phyloP scores from a whole-genome alignment of 2,797 vertebrate species.

The Sciaenops ocellatus region DNA sequence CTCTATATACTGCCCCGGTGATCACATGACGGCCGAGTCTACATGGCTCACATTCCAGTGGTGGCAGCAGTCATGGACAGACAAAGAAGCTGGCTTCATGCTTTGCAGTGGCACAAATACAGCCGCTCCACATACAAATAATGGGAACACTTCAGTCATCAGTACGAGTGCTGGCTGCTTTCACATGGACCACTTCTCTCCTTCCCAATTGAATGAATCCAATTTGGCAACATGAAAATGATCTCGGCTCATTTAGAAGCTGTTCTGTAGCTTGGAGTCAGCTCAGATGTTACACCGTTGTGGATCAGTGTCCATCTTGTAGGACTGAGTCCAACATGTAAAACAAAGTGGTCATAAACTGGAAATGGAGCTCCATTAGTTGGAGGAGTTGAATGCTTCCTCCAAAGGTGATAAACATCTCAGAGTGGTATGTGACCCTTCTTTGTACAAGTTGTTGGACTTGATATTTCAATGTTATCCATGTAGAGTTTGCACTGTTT shows the following conservation, averaged over 20 bases:
- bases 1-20: background rate
- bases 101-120: background rate
- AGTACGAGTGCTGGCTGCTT: background rate
- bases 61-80: background rate
- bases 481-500: background rate
- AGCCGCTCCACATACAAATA: background rate
- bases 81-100: background rate
- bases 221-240: too few species aligned
- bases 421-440: background rate
- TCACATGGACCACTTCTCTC: background rate
- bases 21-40: slow-evolving; percentile 17
- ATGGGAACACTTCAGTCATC: background rate
- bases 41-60: slow-evolving; percentile 15
- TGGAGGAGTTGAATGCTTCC: background rate
- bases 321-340: too few species aligned
- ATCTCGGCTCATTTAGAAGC: too few species aligned
- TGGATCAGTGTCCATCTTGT: too few species aligned
- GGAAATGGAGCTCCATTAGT: background rate
- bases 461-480: background rate
- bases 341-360: background rate
- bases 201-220: background rate
- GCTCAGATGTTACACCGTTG: too few species aligned
- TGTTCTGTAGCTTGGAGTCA: too few species aligned
- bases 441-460: background rate
- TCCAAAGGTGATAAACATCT: background rate